Percentiles rank a stretch among this genome's conserved stretches.
These are phyloP conservation scores for Graphium colonna DNA, from an alignment of 2,888 invertebrate genomes.

Conservation along the genomic window DNA sequence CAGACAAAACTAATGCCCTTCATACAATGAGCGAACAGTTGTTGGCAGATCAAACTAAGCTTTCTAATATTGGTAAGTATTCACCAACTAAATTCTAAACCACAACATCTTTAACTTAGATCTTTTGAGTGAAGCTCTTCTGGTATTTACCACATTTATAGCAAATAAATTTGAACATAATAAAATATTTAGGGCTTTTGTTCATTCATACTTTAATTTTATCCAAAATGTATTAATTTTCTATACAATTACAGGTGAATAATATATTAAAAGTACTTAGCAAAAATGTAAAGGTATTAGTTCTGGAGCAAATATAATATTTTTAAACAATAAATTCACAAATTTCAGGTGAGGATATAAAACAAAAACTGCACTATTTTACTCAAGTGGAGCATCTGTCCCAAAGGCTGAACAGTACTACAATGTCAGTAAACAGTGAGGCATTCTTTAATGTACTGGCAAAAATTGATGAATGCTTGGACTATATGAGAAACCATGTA, in stretches of 20 bases:
- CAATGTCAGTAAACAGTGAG: slow-evolving; percentile 90
- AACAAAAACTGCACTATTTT: slow-evolving; percentile 90
- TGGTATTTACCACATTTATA: no score
- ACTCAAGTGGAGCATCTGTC: slow-evolving; percentile 90
- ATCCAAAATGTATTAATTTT: no score
- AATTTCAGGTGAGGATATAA: slow-evolving; percentile 82
- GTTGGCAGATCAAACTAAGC: slow-evolving; percentile 91
- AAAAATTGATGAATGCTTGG: slow-evolving; percentile 92
- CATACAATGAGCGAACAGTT: slow-evolving; percentile 96
- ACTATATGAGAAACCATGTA: slow-evolving; percentile 91
- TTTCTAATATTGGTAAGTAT: slow-evolving; percentile 85
- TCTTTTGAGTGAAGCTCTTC: no score
- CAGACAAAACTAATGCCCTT: slow-evolving; percentile 94
- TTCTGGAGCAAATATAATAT: no score
- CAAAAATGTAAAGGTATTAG: no score
- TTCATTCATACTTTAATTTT: no score
- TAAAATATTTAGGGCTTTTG: neutral
- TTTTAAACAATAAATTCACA: neutral
- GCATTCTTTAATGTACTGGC: slow-evolving; percentile 90
- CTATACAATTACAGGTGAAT: no score
- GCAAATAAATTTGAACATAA: neutral
- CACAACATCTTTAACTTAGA: no score
- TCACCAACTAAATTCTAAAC: neutral
- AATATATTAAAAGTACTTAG: no score
- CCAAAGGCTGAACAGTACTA: slow-evolving; percentile 89